Evolutionary conservation across 2,797 vertebrate genomes (phyloP), one percentile per base, ranked within the genome.

Genomic region (Acanthiza pusilla): DNA sequence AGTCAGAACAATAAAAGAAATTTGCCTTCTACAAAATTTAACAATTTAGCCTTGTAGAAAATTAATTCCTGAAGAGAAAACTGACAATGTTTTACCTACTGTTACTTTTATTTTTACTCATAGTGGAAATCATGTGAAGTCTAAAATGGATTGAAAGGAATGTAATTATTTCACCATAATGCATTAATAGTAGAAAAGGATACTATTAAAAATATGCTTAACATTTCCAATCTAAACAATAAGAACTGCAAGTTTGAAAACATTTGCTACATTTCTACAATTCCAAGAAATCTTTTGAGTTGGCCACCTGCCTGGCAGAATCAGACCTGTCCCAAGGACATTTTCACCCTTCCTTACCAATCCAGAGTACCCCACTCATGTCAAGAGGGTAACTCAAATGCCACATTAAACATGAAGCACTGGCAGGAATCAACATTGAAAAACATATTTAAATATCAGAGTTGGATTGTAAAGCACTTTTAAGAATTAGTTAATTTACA

Each of bases 151-250:
- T 62, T 57, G 80, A 88, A 90, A 94, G 67, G 91, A 94, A 96
- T 89, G 89, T 25, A 89, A 91, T 94, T 91, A 90, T 87, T 96
- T 82, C 36, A 65, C 50, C 4, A 9, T 71, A 90, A 91, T 68
- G 83, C 42, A 82, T 90, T 84, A 91, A 68, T 42, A 86, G 76
- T 67, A 76, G 48, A 82, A 94, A 67, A 95, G 19, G n/a, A 93
- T 32, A 42, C 66, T 70, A 60, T 70, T 84, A 89, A 93, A 92
- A 95, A 85, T 55, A 76, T 11, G 51, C 58, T 55, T 70, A 86
- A 79, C 51, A 53, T 89, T 87, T 95, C 80, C 85, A 90, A 88
- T 45, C 83, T 82, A 95, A 94, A 85, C 83, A 96, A 14, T 18
- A 58, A 86, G 73, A 81, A 73, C 62, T 67, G 73, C 85, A 88